These are phyloP conservation scores for Selenia dentaria DNA, from an alignment of 2,888 invertebrate species.

Conservation along the genomic window DNA sequence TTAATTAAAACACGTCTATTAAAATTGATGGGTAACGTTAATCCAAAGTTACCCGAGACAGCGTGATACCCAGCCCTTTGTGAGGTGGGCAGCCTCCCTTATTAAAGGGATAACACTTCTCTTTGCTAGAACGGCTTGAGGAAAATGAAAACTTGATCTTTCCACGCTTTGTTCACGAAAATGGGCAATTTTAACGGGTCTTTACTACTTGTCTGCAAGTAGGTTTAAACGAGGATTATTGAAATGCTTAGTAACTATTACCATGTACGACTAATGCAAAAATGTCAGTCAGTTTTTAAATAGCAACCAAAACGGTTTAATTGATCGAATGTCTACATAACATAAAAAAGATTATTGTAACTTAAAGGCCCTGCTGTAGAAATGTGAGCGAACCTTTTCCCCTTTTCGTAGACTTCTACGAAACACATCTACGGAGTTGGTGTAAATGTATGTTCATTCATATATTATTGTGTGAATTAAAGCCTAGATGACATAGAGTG, in stretches of 20 bases:
- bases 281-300: no score
- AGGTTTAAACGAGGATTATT: no score
- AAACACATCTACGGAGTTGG: not conserved
- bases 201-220: no score
- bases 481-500: not conserved
- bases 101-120: slow-evolving; percentile 4
- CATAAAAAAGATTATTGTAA: no score
- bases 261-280: no score
- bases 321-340: no score
- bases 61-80: slow-evolving; percentile 10
- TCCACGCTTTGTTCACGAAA: slow-evolving; percentile 3
- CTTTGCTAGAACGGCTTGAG: slow-evolving; percentile 3
- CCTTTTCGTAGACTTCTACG: not conserved
- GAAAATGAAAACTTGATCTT: slow-evolving; percentile 14
- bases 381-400: not conserved
- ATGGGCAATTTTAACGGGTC: not conserved
- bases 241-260: no score
- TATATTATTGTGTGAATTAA: no score
- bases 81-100: slow-evolving; percentile 4
- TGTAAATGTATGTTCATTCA: no score
- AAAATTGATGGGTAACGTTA: slow-evolving; percentile 14
- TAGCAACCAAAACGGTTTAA: no score
- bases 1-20: slow-evolving; percentile 15
- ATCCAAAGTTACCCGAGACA: slow-evolving; percentile 4
- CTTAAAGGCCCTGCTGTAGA: no score